Base-by-base conservation (phyloP, 2,797 vertebrate species). In the Phoxinus dragarum region DNA sequence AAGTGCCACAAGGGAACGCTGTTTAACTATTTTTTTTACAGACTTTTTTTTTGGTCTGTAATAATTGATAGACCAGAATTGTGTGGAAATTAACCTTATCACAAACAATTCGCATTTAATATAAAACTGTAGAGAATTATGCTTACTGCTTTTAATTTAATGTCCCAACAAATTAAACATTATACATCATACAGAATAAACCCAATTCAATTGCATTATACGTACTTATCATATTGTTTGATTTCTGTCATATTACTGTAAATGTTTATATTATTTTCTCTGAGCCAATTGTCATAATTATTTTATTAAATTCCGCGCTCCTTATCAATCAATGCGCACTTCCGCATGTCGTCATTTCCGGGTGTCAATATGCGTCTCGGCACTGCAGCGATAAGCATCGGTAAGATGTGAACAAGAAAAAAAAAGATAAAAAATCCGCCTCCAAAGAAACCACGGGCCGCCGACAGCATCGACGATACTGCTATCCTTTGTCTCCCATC, bases 261-360 rank as follows among this genome's bases (percentile, higher is more conserved):
- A 31, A 14, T 21, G 31, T 69, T 36, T 17, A n/a, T 69, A 38
- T 68, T 0, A n/a, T n/a, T 56, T 56, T 36, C 4, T 56, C 11
- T 76, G 12, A 49, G 21, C 14, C 3, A 14, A 34, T 66, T 66
- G 10, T 23, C 44, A 23, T 4, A n/a, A 36, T n/a, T 6, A 21
- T 4, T 10, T 16, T 11, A 44, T 71, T 78, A 21, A 84, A 84
- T 38, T 64, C n/a, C 67, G 21, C 84, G 54, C 68, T 73, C 4
- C 31, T 31, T 61, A 80, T 42, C 56, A 85, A 80, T 66, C 78
- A 73, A 40, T 87, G 91, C 93, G 93, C 93, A 95, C 93, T 95
- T 95, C 94, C 95, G 92, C 27, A 52, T 6, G 19, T 92, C 95
- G 95, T 96, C 95, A 96, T 92, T 94, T 95, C 95, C 88, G 89